Evolutionary conservation across 1,140 invertebrate genomes (phyloP), one percentile per base, ranked within the genome.

Genomic region (Rhynchophorus ferrugineus): DNA sequence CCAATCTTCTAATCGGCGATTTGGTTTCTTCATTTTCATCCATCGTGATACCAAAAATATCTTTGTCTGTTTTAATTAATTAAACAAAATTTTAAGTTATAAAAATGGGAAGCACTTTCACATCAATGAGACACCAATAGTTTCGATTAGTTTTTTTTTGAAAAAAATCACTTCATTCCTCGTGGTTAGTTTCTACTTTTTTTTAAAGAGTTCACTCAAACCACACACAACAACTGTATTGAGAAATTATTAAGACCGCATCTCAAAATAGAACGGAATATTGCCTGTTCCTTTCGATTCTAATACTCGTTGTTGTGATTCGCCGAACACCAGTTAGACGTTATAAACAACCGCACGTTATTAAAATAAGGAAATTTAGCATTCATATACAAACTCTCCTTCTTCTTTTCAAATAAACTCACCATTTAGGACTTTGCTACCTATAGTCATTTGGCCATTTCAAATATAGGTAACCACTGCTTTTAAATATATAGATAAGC

Each of bases 1-100:
- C 85, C 49, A 88, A 77, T 36, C 84, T 73, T 69, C 83, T 83
- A 69, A 87, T 86, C 29, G 85, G 83, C 46, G 84, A 85, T 62
- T 84, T 84, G 48, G 78, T 66, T 64, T 78, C 78, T 66, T 85
- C 83, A 65, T 81, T 76, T 66, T 86, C 84, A 71, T 81, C 80
- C 78, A 80, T 79, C 37, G 44, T 59, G 56, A 55, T 47, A n/a
- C 22, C 18, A 36, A 3, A 19, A 38, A 36, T 36, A 16, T 35
- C 36, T 18, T 47, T 47, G 16, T 33, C 14, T 46, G 35, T 34
- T 6, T n/a, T 46, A n/a, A 19, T 43, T 19, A 29, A 11, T 29
- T 29, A 9, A 7, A 34, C 16, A 33, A 36, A 46, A 39, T 14
- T 33, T 1, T 9, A 16, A n/a, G 7, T 42, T 34, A 20, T 35